Evolutionary conservation across 2,113 vertebrate species (phyloP), one percentile per base, ranked within the genome.

Genomic region (Eubucco bourcierii): DNA sequence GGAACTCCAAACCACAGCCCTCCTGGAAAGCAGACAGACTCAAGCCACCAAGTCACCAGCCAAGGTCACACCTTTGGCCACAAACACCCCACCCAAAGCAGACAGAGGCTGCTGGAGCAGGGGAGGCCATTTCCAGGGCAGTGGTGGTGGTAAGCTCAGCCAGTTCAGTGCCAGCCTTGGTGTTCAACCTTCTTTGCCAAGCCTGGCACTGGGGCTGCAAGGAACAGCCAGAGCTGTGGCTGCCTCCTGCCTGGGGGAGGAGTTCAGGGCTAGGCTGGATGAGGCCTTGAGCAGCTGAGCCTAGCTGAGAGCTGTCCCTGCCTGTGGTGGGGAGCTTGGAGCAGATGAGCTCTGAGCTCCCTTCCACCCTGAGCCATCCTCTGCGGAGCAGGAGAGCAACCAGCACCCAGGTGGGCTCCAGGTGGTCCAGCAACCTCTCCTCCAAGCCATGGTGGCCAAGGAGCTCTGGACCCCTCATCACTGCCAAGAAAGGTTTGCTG

Each of bases 401-500:
- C 15, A 11, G 9, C 47, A 23, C 46, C 61, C 7, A 6, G 33
- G 9, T 6, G 59, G 59, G 4, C 18, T 18, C 44, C 27, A 7
- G 34, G 28, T 4, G 34, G 3, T 55, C 47, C 61, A 47, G 31
- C 55, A 37, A 21, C 6, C 33, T 75, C 50, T 76, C n/a, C 14
- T 41, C 74, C 63, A 86, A 55, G 21, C 33, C 21, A 33, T 6
- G 9, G 2, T 46, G 4, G 0, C 34, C 24, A 46, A 10, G 39
- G 21, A 83, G 56, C 60, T 9, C 27, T 14, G 66, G 50, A 28
- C 29, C 44, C 64, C 65, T 50, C 17, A 0, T 2, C 8, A 31
- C 73, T 41, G 37, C 9, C 1, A 59, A 12, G 7, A 19, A 52
- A 47, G 13, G 0, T 33, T 6, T 5, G 0, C 56, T 52, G 53